phyloP scores from a whole-genome alignment of 92 coral and sea anemone genomes.

The Umimayanthus kanabou region DNA sequence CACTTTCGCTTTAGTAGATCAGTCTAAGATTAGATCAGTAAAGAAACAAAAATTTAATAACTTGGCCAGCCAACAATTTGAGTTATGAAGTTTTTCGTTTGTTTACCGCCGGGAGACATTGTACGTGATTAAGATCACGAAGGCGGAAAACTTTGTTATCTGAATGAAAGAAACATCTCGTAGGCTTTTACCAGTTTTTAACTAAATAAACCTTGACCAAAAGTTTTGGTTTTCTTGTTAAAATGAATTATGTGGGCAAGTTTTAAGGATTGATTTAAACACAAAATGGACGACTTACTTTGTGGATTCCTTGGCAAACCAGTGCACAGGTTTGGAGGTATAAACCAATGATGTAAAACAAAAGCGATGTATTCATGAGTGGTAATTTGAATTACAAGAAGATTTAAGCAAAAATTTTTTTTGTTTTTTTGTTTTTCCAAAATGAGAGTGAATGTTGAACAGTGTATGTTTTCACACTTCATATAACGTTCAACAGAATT shows the following conservation, averaged over 20 bases:
- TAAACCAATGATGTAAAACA: not conserved
- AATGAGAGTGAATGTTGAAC: not conserved
- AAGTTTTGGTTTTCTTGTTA: not conserved
- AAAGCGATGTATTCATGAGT: not conserved
- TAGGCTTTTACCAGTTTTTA: no score
- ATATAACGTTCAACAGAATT: no score
- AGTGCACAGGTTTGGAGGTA: not conserved
- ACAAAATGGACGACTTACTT: not conserved
- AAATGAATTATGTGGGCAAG: not conserved
- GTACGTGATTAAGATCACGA: not conserved
- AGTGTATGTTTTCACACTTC: not conserved
- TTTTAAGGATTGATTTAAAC: not conserved
- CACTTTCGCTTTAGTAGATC: not conserved
- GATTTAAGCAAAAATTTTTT: not conserved
- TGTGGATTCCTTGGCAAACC: not conserved
- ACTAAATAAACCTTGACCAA: not conserved
- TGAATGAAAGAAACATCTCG: not conserved
- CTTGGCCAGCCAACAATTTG: not conserved
- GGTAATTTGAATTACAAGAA: not conserved
- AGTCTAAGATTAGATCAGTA: conserved; percentile 10
- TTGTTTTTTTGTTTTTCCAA: not conserved
- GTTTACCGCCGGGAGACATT: conserved; percentile 10
- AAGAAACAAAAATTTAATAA: not conserved
- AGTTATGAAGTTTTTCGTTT: not conserved
- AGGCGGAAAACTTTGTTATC: not conserved